A percentile compares a stretch with the other conserved stretches of the same genome.
Conservation (phyloP, 2,888 invertebrate species). For the Hoplodrina ambigua region DNA sequence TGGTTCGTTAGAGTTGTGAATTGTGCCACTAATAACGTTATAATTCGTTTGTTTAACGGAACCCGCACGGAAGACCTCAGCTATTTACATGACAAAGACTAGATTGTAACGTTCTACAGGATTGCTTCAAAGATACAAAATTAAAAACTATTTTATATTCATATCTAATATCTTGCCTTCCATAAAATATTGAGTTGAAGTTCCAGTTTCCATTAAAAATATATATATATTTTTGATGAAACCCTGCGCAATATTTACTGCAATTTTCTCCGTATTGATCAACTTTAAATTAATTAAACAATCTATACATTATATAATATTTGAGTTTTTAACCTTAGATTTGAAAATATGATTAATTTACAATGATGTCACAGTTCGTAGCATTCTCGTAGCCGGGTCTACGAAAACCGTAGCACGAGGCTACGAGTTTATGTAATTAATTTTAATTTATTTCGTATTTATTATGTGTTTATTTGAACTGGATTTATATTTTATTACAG, state of each 20-base stretch:
- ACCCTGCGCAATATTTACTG: too few species aligned
- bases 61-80: not conserved
- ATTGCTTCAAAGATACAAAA: not conserved
- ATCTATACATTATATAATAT: too few species aligned
- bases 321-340: too few species aligned
- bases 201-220: too few species aligned
- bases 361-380: not conserved
- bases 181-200: too few species aligned
- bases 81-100: conserved; percentile 10
- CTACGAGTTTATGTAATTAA: not conserved
- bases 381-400: not conserved
- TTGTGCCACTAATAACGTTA: conserved; percentile 17
- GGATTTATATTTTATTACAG: not conserved
- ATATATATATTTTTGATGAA: too few species aligned
- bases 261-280: too few species aligned
- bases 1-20: conserved; percentile 8
- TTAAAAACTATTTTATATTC: not conserved
- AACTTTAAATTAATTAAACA: too few species aligned
- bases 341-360: not conserved
- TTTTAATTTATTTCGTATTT: not conserved
- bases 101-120: not conserved
- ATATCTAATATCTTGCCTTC: not conserved
- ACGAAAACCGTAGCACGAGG: not conserved
- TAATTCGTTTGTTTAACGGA: conserved; percentile 20
- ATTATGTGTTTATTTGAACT: not conserved